Evolutionary conservation across 2,888 invertebrate species (phyloP).

Genomic region (Xestia sexstrigata): DNA sequence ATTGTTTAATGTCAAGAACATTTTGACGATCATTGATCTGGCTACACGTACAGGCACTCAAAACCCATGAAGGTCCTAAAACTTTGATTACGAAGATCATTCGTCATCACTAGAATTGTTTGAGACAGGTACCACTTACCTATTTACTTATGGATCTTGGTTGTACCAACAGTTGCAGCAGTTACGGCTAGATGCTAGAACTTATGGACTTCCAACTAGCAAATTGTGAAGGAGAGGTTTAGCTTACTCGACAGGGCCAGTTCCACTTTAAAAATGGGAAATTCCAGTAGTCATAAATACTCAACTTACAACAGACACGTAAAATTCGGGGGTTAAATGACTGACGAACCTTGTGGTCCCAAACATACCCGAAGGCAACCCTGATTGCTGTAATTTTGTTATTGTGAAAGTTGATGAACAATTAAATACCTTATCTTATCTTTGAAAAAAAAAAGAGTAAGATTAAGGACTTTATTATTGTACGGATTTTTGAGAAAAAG

Average conservation of each 20-base stretch:
- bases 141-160: not conserved
- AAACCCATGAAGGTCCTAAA: not conserved
- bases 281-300: no score
- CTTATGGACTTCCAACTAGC: not conserved
- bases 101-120: not conserved
- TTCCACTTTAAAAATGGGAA: no score
- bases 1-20: slow-evolving; percentile 1
- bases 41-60: no score
- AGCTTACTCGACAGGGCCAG: not conserved
- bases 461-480: not conserved
- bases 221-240: not conserved
- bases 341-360: not conserved
- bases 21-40: slow-evolving; percentile 19
- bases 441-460: not conserved
- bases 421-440: not conserved
- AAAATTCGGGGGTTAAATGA: no score
- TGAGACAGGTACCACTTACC: no score
- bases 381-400: not conserved
- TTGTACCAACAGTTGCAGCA: not conserved
- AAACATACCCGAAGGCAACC: not conserved
- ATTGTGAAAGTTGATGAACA: not conserved
- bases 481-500: not conserved
- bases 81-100: not conserved
- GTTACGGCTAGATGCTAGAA: not conserved
- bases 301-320: not conserved